Conservation (phyloP, 2,113 vertebrate genomes). For the Sturnira hondurensis region DNA sequence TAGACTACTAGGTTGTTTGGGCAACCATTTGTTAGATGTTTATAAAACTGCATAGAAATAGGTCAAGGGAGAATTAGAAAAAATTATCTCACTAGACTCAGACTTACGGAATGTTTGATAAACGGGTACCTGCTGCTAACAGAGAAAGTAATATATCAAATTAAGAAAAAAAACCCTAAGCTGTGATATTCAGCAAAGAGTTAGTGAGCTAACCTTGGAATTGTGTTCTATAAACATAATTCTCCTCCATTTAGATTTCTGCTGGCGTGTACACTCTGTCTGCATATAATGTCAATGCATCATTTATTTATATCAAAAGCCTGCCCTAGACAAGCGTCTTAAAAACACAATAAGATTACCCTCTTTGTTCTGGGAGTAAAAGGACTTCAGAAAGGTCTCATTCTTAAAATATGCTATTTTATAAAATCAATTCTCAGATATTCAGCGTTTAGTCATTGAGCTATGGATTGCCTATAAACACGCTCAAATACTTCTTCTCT, state of each 20-base stretch:
- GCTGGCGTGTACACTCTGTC: constrained; percentile 62
- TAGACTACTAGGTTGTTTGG: not conserved
- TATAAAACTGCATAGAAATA: not conserved
- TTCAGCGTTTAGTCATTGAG: constrained; percentile 21
- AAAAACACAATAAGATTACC: constrained; percentile 50
- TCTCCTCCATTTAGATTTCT: constrained; percentile 54
- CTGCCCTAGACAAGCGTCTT: constrained; percentile 51
- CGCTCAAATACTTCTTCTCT: not conserved
- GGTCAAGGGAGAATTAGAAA: constrained; percentile 26
- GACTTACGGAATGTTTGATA: constrained; percentile 31
- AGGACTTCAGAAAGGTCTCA: constrained; percentile 47
- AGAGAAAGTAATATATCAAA: constrained; percentile 43
- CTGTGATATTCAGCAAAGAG: constrained; percentile 31
- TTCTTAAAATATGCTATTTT: constrained; percentile 52
- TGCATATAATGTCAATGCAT: constrained; percentile 69
- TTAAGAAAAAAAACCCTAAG: not conserved
- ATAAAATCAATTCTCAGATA: constrained; percentile 37
- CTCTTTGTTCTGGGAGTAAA: constrained; percentile 53
- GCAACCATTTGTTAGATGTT: not conserved
- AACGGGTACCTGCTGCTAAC: constrained; percentile 14
- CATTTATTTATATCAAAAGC: constrained; percentile 73
- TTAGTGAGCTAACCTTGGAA: constrained; percentile 63
- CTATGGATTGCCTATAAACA: constrained; percentile 35
- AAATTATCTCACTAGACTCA: constrained; percentile 14
- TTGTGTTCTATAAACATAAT: constrained; percentile 49